Evolutionary conservation across 2,888 invertebrate genomes (phyloP).

Genomic region (Sarcophaga caerulescens): DNA sequence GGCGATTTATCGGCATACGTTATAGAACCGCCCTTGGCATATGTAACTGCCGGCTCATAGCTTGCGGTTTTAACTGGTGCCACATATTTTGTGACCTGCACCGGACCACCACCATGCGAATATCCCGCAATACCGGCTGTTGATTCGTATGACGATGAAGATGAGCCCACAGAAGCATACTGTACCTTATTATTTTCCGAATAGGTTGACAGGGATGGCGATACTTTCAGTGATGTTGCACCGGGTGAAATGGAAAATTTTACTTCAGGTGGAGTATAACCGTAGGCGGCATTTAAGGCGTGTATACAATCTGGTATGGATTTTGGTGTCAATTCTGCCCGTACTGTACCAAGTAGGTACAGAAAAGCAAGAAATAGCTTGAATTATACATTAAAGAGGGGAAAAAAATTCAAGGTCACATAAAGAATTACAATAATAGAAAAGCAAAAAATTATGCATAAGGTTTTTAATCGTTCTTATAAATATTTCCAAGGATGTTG

Average conservation of each 20-base stretch:
- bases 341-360: slow-evolving; percentile 74
- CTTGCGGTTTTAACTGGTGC: slow-evolving; percentile 74
- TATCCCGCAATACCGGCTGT: slow-evolving; percentile 75
- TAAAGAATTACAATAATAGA: slow-evolving; percentile 25
- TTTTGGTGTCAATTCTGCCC: slow-evolving; percentile 74
- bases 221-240: slow-evolving; percentile 74
- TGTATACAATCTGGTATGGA: slow-evolving; percentile 77
- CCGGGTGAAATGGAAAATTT: slow-evolving; percentile 82
- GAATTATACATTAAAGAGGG: slow-evolving; percentile 44
- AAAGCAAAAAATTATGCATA: neutral
- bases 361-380: slow-evolving; percentile 76
- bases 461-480: neutral
- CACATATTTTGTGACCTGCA: slow-evolving; percentile 74
- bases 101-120: slow-evolving; percentile 71
- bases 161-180: slow-evolving; percentile 78
- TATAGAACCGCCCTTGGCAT: slow-evolving; percentile 76
- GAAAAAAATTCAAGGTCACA: slow-evolving; percentile 67
- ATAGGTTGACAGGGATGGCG: slow-evolving; percentile 76
- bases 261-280: slow-evolving; percentile 83
- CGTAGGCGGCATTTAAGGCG: slow-evolving; percentile 81
- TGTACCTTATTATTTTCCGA: slow-evolving; percentile 78
- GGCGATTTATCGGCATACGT: slow-evolving; percentile 80
- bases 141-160: slow-evolving; percentile 76
- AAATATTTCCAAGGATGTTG: too few species aligned
- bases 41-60: slow-evolving; percentile 77